Evolutionary conservation across 1,140 invertebrate species (phyloP).

Genomic region (Panonychus citri): DNA sequence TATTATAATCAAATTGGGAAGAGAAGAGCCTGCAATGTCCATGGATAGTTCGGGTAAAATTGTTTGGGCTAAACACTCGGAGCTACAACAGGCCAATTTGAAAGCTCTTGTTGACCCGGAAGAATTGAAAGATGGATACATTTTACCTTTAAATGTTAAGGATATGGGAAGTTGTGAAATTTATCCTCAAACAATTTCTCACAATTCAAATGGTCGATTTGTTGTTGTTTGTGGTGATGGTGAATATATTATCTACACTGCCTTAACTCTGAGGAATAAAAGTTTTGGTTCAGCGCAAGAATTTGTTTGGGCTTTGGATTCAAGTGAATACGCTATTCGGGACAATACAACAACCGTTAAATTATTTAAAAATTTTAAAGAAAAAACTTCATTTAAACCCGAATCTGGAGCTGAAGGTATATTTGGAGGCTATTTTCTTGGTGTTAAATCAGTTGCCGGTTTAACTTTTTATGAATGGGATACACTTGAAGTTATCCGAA

Average conservation of each 20-base stretch:
- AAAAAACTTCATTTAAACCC: constrained; percentile 78
- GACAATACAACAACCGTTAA: constrained; percentile 74
- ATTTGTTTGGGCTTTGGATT: constrained; percentile 96
- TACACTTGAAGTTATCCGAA: constrained; percentile 58
- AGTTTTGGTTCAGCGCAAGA: constrained; percentile 93
- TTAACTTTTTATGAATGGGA: constrained; percentile 97
- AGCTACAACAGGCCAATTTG: constrained; percentile 91
- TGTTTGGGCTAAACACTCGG: constrained; percentile 91
- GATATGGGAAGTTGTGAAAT: constrained; percentile 99
- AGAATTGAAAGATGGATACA: constrained; percentile 71
- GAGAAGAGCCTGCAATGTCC: constrained; percentile 94
- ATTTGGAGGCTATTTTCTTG: constrained; percentile 79
- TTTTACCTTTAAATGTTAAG: constrained; percentile 74
- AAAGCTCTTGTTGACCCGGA: constrained; percentile 37
- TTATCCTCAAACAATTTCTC: constrained; percentile 91
- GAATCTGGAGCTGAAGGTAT: constrained; percentile 90
- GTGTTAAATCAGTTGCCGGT: constrained; percentile 75
- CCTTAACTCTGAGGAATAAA: constrained; percentile 94
- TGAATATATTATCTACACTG: constrained; percentile 98
- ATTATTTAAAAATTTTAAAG: constrained; percentile 96
- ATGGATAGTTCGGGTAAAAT: constrained; percentile 98
- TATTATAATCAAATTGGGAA: constrained; percentile 85
- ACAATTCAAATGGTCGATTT: constrained; percentile 92
- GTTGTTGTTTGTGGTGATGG: constrained; percentile 98
- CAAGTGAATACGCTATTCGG: constrained; percentile 72